Conservation (phyloP, 2,888 invertebrate genomes). For the Clitarchus hookeri region DNA sequence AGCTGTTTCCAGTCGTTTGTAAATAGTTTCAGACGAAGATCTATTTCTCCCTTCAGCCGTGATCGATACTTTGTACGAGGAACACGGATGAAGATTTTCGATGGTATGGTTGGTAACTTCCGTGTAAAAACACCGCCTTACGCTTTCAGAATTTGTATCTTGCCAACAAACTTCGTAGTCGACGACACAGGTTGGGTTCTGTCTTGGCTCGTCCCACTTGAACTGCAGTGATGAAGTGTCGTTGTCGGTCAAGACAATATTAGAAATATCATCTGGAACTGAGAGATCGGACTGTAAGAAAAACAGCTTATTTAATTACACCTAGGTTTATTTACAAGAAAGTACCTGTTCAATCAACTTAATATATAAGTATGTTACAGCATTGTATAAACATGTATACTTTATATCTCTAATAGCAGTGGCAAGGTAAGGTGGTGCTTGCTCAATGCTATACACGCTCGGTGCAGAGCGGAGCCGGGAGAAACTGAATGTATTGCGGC, state of each 20-base stretch:
- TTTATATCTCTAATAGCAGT: too few relatives aligned
- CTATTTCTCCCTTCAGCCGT: background rate
- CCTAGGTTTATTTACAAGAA: too few relatives aligned
- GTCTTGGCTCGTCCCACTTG: background rate
- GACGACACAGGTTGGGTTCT: background rate
- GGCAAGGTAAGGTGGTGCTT: too few relatives aligned
- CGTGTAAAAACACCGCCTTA: background rate
- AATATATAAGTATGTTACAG: too few relatives aligned
- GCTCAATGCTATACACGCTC: too few relatives aligned
- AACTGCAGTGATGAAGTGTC: background rate
- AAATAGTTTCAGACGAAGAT: background rate
- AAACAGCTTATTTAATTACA: too few relatives aligned
- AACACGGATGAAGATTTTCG: background rate
- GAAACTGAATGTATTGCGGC: too few relatives aligned
- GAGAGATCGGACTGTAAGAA: background rate
- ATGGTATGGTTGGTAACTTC: background rate
- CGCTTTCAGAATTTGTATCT: background rate
- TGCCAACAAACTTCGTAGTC: background rate
- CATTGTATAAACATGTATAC: too few relatives aligned
- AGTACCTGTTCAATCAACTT: too few relatives aligned
- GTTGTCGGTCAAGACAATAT: background rate
- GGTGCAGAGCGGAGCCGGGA: too few relatives aligned
- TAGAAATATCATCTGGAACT: background rate
- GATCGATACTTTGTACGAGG: background rate
- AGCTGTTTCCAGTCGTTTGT: background rate